phyloP scores from a whole-genome alignment of 2,113 vertebrate species.

The Odontesthes bonariensis region DNA sequence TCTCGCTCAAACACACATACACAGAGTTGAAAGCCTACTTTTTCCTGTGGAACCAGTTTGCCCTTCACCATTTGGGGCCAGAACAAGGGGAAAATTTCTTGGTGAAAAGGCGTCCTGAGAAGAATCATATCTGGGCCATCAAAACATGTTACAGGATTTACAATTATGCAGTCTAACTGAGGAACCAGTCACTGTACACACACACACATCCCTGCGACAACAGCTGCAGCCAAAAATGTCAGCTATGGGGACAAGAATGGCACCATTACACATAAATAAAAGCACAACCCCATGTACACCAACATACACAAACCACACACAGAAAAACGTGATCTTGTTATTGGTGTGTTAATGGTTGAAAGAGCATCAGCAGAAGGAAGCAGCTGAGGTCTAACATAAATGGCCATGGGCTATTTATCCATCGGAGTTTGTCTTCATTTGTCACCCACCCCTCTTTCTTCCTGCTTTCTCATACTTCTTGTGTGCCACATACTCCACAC shows the following conservation, averaged over 20 bases:
- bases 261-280: conserved; percentile 48
- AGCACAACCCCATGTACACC: conserved; percentile 22
- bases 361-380: conserved; percentile 42
- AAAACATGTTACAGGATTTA: conserved; percentile 54
- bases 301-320: conserved; percentile 31
- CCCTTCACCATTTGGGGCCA: conserved; percentile 37
- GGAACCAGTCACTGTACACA: conserved; percentile 27
- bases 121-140: conserved; percentile 60
- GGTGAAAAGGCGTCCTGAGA: conserved; percentile 61
- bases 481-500: background rate
- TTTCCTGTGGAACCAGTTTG: conserved; percentile 12
- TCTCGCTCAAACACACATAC: background rate
- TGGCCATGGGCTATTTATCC: conserved; percentile 46
- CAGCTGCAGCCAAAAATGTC: conserved; percentile 38
- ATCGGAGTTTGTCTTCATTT: conserved; percentile 24
- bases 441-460: conserved; percentile 18
- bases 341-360: conserved; percentile 11
- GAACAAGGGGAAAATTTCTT: conserved; percentile 67
- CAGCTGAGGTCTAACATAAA: conserved; percentile 64
- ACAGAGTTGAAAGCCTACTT: conserved; percentile 14
- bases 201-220: conserved; percentile 10
- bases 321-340: conserved; percentile 12
- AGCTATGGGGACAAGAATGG: conserved; percentile 11
- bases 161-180: conserved; percentile 38
- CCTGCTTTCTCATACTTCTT: conserved; percentile 15